phyloP scores from a whole-genome alignment of 2,113 vertebrate species.

The Agelaius phoeniceus region DNA sequence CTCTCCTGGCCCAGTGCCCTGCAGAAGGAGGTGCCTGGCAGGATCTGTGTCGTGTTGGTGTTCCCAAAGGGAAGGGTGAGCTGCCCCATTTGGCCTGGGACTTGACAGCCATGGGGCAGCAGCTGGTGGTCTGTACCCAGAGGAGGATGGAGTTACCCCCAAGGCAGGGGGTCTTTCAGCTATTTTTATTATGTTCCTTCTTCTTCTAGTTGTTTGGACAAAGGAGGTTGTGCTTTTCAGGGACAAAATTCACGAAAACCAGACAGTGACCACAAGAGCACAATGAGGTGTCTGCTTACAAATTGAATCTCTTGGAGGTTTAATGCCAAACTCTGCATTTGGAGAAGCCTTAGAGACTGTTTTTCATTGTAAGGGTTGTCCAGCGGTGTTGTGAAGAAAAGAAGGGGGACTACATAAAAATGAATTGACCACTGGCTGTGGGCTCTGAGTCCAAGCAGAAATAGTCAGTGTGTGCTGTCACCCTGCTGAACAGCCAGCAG shows the following conservation, averaged over 20 bases:
- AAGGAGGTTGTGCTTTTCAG: neutral
- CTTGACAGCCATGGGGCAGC: neutral
- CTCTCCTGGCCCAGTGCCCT: neutral
- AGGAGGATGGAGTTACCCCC: neutral
- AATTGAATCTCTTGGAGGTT: neutral
- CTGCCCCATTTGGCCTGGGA: neutral
- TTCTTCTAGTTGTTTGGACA: neutral
- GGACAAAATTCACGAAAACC: neutral
- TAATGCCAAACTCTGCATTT: neutral
- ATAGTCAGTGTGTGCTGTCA: neutral
- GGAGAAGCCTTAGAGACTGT: neutral
- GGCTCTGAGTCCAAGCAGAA: neutral
- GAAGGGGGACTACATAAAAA: neutral
- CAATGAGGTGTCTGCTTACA: neutral
- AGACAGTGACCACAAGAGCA: neutral
- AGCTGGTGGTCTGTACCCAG: neutral
- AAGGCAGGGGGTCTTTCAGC: neutral
- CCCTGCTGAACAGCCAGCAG: neutral
- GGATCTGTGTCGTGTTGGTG: accelerated
- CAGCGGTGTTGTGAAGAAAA: neutral
- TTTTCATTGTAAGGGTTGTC: neutral
- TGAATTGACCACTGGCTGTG: neutral
- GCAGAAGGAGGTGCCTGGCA: neutral
- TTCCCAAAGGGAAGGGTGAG: neutral
- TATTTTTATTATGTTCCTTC: neutral